Base-by-base conservation (phyloP, 2,888 invertebrate species). In the Drosophila vallismaia region DNA sequence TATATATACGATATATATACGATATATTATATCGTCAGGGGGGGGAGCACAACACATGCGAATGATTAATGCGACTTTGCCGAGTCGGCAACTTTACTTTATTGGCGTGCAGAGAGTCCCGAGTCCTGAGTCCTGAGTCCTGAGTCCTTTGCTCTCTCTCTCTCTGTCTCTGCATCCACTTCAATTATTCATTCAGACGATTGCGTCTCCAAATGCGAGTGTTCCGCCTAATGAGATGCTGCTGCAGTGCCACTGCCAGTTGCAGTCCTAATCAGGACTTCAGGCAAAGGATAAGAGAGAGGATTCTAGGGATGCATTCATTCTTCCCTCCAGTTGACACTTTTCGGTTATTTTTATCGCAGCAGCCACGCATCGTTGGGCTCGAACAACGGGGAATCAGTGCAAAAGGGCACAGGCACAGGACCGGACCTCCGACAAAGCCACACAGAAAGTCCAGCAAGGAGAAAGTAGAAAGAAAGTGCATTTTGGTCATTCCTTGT, bases 351-450 rank as follows among this genome's bases (percentile, higher is more conserved):
- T 76, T 86, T 84, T 87, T 84, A 84, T 84, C 84, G 79, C 69
- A 72, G 69, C 74, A 75, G 69, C 74, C 85, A 86, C 87, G 87
- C 87, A 79, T 84, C 87, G 87, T 72, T 87, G 84, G 69, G 50
- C 75, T 76, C 68, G 74, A 77, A 81, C 86, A 81, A 81, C 85
- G 74, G 85, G 53, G 51, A 70, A 82, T 60, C 60, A 74, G 74
- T 76, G 85, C 71, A 69, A 48, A 46, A 48, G 58, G 60, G 31
- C 59, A 46, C 57, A 40, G 57, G n/a, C n/a, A n/a, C n/a, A n/a
- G n/a, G n/a, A n/a, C n/a, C n/a, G n/a, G 12, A 19, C 38, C 28
- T 28, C 28, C 28, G 5, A 28, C 28, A 28, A 28, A 28, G 0
- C 4, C 28, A 4, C 14, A 4, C 46, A 5, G 28, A 28, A 14